Percentiles rank a stretch among this genome's conserved stretches.
Evolutionary conservation across 2,113 vertebrate genomes (phyloP).

Genomic region (Gallinago paraguaiae): DNA sequence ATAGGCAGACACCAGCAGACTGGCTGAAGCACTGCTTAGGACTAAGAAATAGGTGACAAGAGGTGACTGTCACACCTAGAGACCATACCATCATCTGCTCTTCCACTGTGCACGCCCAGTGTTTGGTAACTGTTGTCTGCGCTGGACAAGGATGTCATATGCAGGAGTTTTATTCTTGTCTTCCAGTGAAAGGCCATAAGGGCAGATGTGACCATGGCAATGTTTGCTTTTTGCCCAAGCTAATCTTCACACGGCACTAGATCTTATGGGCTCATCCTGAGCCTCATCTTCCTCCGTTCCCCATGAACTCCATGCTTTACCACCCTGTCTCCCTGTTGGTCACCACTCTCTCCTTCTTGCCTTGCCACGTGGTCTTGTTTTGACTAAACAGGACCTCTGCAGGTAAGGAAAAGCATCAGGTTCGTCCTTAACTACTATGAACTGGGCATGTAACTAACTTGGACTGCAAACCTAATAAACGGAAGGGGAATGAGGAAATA

Average conservation of each 20-base stretch:
- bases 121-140: not conserved
- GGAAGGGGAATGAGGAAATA: not conserved
- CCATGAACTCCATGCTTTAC: not conserved
- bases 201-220: not conserved
- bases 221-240: not conserved
- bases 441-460: not conserved
- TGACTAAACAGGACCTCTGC: not conserved
- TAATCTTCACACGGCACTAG: not conserved
- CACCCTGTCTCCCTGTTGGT: not conserved
- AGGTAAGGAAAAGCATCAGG: not conserved
- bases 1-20: rapidly evolving
- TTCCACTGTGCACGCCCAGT: not conserved
- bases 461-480: not conserved
- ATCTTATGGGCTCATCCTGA: not conserved
- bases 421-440: not conserved
- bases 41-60: not conserved
- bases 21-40: not conserved
- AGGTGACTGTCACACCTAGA: not conserved
- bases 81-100: not conserved
- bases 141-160: not conserved
- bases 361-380: not conserved
- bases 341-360: not conserved
- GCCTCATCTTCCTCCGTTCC: not conserved
- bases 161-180: not conserved
- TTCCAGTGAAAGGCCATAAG: not conserved